Evolutionary conservation across 1,140 invertebrate species (phyloP), one percentile per base, ranked within the genome.

Genomic region (Pantala flavescens): DNA sequence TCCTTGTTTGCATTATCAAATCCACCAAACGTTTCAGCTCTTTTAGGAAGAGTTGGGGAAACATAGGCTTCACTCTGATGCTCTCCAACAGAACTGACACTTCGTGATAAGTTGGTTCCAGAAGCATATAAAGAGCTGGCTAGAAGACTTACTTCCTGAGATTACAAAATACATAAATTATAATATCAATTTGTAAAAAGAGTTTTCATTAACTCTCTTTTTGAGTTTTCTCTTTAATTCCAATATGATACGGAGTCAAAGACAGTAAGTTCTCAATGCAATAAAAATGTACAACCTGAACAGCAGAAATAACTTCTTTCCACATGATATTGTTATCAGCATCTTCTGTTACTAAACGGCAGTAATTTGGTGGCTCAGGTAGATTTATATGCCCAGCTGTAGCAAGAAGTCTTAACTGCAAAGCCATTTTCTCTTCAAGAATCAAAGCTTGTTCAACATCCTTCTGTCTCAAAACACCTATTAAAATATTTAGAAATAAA

Each of bases 1-100:
- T 79, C 76, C 74, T 79, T 78, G 36, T 79, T 85, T 24, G 85
- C 85, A 76, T 90, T 90, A 83, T 97, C 95, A 80, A 97, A 97
- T 0, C 95, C 96, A 12, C 94, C 94, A 84, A 97, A 98, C 0
- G 96, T 97, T 84, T 97, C 95, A 0, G 96, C 95, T 43, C 95
- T 85, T 78, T 95, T 91, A 7, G 96, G 95, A 75, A 97, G 82
- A 23, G 92, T 90, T 11, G 93, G 90, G 23, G 91, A 91, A 63
- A 91, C 87, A 80, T 93, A 95, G 11, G 90, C 88, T 11, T 90
- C 89, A 79, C 91, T 95, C 75, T 95, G 91, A 75, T 93, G 89
- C 82, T 97, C 95, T 21, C 94, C 94, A 7, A 92, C 95, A 28
- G 94, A 96, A 83, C 93, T 96, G 0, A 95, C 90, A 80, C 94